Conservation (phyloP, 1,140 invertebrate species). For the Drosophila obscura region DNA sequence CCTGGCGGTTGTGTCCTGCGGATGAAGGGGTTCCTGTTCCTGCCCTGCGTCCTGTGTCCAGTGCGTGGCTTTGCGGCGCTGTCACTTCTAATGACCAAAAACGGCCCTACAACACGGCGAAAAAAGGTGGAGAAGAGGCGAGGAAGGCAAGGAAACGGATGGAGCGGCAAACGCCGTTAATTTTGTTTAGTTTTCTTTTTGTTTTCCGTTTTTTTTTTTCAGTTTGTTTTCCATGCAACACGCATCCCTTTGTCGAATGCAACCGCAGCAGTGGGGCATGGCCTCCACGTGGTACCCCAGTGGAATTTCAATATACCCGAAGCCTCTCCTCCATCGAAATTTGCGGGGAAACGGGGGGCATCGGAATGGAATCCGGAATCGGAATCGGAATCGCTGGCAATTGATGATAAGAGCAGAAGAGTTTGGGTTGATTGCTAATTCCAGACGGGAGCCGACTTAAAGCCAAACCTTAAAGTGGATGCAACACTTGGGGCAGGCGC, state of each 20-base stretch:
- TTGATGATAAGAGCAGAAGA: conserved; percentile 17
- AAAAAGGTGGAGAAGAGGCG: conserved; percentile 7
- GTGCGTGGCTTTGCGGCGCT: conserved; percentile 62
- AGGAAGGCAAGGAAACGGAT: conserved; percentile 30
- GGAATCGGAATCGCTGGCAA: conserved; percentile 25
- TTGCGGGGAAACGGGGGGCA: conserved; percentile 5
- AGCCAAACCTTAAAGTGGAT: conserved; percentile 44
- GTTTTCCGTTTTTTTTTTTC: conserved; percentile 6
- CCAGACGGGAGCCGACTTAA: conserved; percentile 14
- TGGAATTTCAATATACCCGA: conserved; percentile 39
- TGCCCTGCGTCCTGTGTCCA: not conserved
- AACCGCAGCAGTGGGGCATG: conserved; percentile 12
- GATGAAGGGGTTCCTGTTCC: not conserved
- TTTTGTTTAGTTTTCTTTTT: conserved; percentile 61
- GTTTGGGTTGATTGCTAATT: conserved; percentile 36
- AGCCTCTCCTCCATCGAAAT: not conserved
- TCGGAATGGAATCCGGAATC: conserved; percentile 11
- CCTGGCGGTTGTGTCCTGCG: too few species aligned
- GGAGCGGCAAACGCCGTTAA: conserved; percentile 47
- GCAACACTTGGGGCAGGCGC: not conserved
- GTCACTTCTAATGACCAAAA: conserved; percentile 74
- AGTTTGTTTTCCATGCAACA: not conserved
- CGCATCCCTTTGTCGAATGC: too few species aligned
- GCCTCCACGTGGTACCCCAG: not conserved
- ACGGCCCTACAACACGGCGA: conserved; percentile 23